Percentiles rank a stretch among this genome's conserved stretches.
These are phyloP conservation scores for Scomberomorus guttatus DNA, from an alignment of 2,797 vertebrate species.

Conservation along the genomic window DNA sequence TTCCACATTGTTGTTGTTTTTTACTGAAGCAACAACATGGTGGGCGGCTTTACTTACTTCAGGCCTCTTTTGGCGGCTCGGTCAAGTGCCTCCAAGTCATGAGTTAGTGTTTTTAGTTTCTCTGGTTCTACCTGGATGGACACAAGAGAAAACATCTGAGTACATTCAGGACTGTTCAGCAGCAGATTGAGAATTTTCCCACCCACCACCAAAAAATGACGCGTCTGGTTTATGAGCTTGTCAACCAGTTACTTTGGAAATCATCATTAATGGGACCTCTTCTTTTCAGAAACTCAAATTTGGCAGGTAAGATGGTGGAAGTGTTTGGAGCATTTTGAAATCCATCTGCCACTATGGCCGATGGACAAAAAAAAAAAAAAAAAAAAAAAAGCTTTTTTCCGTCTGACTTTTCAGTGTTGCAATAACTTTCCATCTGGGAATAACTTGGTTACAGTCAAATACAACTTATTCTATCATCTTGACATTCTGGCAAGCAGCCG, in stretches of 20 bases:
- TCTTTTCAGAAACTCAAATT: constrained; percentile 26
- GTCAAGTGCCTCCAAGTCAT: constrained; percentile 96
- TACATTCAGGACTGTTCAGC: constrained; percentile 62
- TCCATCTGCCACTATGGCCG: constrained; percentile 40
- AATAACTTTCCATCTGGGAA: background rate
- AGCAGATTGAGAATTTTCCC: background rate
- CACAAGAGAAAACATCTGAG: constrained; percentile 47
- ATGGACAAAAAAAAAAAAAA: constrained; percentile 26
- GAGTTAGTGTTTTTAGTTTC: constrained; percentile 97
- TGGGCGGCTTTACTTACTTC: constrained; percentile 87
- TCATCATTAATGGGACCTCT: background rate
- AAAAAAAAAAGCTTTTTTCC: constrained; percentile 4
- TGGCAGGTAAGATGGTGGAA: constrained; percentile 28
- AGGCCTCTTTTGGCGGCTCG: constrained; percentile 93
- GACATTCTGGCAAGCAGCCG: background rate
- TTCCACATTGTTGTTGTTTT: background rate
- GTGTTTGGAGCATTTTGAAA: constrained; percentile 13
- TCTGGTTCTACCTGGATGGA: constrained; percentile 93
- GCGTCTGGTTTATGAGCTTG: background rate
- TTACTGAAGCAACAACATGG: background rate
- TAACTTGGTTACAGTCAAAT: constrained; percentile 4
- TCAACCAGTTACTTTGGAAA: constrained; percentile 23
- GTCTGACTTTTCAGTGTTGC: background rate
- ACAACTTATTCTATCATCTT: background rate
- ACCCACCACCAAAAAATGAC: background rate